Evolutionary conservation across 1,140 invertebrate genomes (phyloP).

Genomic region (Ceratoteleas bidentatus): DNA sequence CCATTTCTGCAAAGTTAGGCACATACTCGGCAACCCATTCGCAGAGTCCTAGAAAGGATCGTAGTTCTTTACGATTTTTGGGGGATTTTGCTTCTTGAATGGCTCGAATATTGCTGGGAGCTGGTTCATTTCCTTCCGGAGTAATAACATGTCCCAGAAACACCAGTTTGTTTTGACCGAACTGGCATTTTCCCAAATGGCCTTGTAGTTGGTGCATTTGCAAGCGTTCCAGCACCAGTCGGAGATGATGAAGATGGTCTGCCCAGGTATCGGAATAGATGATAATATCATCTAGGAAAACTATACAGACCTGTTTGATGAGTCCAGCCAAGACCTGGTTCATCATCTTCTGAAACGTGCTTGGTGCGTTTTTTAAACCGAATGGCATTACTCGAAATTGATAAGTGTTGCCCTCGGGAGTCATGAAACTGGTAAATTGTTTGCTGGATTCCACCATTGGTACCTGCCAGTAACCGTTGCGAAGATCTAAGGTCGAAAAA

Average conservation of each 20-base stretch:
- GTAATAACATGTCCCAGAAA: conserved; percentile 21
- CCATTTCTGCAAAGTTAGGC: conserved; percentile 31
- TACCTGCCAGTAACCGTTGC: conserved; percentile 46
- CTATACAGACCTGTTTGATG: conserved; percentile 11
- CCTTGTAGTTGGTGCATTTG: conserved; percentile 5
- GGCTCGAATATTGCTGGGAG: conserved; percentile 2
- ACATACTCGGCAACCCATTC: conserved; percentile 68
- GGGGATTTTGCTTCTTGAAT: not conserved
- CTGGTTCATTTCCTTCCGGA: not conserved
- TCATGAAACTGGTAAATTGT: conserved; percentile 5
- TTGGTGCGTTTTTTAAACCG: conserved; percentile 33
- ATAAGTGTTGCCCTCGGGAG: conserved; percentile 20
- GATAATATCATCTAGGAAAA: conserved; percentile 33
- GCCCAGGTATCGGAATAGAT: conserved; percentile 14
- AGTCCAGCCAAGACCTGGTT: conserved; percentile 27
- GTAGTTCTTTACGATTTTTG: conserved; percentile 19
- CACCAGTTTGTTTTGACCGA: not conserved
- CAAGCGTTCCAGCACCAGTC: conserved; percentile 22
- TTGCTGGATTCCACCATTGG: not conserved
- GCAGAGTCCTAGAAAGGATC: conserved; percentile 51
- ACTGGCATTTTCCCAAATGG: conserved; percentile 15
- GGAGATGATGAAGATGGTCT: conserved; percentile 18
- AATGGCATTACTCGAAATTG: conserved; percentile 33
- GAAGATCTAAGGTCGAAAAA: conserved; percentile 31
- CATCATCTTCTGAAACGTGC: conserved; percentile 39